Conservation (phyloP, 2,113 vertebrate species). For the Callaeas wilsoni region DNA sequence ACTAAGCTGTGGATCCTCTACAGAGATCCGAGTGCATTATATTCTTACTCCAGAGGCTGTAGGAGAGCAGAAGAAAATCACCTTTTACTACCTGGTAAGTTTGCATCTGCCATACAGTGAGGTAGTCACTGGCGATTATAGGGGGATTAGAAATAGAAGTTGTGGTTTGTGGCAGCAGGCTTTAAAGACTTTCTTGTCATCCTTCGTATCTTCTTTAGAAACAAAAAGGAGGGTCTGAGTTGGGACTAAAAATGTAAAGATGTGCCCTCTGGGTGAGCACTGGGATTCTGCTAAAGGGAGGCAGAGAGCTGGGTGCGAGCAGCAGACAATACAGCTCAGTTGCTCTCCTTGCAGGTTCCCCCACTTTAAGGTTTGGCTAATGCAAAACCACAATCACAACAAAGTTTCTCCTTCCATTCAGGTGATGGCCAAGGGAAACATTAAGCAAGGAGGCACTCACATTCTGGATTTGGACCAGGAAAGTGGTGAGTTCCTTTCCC, state of each 20-base stretch:
- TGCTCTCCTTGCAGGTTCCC: not conserved
- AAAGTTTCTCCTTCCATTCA: conserved; percentile 29
- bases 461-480: conserved; percentile 27
- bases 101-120: not conserved
- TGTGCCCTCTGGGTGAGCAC: not conserved
- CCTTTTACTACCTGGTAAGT: conserved; percentile 73
- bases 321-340: not conserved
- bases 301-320: not conserved
- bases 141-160: not conserved
- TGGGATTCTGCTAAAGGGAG: not conserved
- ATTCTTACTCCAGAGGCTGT: conserved; percentile 33
- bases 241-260: not conserved
- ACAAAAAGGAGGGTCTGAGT: not conserved
- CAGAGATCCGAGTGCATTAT: conserved; percentile 51
- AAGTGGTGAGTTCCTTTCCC: conserved; percentile 41
- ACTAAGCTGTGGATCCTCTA: conserved; percentile 49
- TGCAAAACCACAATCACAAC: not conserved
- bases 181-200: not conserved
- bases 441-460: conserved; percentile 39
- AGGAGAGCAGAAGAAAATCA: conserved; percentile 17
- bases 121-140: not conserved
- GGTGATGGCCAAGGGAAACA: conserved; percentile 73
- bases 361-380: not conserved
- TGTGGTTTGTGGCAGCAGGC: not conserved
- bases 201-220: not conserved